These are phyloP conservation scores for Darevskia mixta DNA, from an alignment of 2,797 vertebrate species.

Conservation along the genomic window DNA sequence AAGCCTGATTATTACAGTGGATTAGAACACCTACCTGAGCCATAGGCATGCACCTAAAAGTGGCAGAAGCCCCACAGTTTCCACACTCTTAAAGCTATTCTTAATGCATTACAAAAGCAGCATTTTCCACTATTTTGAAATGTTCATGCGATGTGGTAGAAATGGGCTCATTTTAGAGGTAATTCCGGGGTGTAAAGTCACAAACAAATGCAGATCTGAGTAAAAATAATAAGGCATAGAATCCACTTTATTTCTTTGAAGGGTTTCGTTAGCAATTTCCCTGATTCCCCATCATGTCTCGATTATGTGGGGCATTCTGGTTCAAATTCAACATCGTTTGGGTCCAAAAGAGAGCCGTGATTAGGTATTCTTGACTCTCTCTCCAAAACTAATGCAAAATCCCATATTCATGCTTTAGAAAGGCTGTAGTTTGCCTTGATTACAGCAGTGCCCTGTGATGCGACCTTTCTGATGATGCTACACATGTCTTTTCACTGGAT, in stretches of 20 bases:
- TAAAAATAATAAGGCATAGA: background rate
- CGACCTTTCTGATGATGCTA: slow-evolving; percentile 57
- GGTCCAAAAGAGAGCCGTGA: background rate
- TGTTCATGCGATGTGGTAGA: background rate
- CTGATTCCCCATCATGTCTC: background rate
- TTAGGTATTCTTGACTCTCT: slow-evolving; percentile 4
- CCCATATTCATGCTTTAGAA: slow-evolving; percentile 19
- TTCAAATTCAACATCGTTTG: background rate
- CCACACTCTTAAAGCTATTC: background rate
- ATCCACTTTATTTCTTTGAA: background rate
- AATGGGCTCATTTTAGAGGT: slow-evolving; percentile 14
- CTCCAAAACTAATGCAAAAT: background rate
- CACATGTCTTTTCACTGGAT: slow-evolving; percentile 52
- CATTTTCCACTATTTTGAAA: background rate
- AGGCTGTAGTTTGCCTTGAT: slow-evolving; percentile 36
- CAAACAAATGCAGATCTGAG: background rate
- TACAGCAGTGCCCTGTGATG: slow-evolving; percentile 36
- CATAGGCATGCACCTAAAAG: background rate
- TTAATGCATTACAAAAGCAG: background rate
- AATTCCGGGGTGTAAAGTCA: slow-evolving; percentile 1
- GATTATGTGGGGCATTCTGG: background rate
- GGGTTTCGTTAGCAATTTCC: background rate
- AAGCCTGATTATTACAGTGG: too few species aligned
- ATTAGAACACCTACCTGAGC: too few species aligned
- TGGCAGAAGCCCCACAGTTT: background rate